phyloP scores from a whole-genome alignment of 2,113 vertebrate genomes.

The Callaeas wilsoni region DNA sequence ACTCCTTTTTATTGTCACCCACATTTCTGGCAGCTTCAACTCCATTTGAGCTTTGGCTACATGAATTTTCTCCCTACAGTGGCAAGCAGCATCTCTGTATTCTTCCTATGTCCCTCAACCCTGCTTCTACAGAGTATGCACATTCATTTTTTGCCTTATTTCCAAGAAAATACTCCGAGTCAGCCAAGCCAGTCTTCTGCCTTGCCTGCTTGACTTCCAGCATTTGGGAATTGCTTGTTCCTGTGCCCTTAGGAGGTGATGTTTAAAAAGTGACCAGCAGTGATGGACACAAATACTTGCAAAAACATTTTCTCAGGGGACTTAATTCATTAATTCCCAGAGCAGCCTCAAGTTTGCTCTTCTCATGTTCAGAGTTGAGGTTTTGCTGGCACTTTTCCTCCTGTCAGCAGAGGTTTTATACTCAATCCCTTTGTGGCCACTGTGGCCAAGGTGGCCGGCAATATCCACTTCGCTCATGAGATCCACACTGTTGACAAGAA shows the following conservation, averaged over 20 bases:
- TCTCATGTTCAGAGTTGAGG: not conserved
- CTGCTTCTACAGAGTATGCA: not conserved
- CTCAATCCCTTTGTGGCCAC: not conserved
- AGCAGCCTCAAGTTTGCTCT: not conserved
- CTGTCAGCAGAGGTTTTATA: not conserved
- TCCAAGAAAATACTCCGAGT: not conserved
- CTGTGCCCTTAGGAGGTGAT: not conserved
- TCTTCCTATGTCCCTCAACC: not conserved
- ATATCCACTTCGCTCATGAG: not conserved
- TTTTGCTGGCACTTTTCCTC: not conserved
- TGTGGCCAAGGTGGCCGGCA: rapidly evolving
- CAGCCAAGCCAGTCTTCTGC: not conserved
- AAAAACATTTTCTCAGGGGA: not conserved
- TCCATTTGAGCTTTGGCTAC: not conserved
- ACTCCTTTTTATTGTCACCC: not conserved
- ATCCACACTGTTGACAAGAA: not conserved
- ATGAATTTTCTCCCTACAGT: not conserved
- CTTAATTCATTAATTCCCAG: not conserved
- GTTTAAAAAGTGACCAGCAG: not conserved
- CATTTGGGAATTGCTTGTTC: not conserved
- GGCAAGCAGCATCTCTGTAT: not conserved
- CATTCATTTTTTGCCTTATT: not conserved
- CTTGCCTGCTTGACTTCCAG: not conserved
- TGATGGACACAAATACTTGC: not conserved
- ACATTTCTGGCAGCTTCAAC: not conserved